Evolutionary conservation across 2,797 vertebrate genomes (phyloP).

Genomic region (Psittacula derbiana): DNA sequence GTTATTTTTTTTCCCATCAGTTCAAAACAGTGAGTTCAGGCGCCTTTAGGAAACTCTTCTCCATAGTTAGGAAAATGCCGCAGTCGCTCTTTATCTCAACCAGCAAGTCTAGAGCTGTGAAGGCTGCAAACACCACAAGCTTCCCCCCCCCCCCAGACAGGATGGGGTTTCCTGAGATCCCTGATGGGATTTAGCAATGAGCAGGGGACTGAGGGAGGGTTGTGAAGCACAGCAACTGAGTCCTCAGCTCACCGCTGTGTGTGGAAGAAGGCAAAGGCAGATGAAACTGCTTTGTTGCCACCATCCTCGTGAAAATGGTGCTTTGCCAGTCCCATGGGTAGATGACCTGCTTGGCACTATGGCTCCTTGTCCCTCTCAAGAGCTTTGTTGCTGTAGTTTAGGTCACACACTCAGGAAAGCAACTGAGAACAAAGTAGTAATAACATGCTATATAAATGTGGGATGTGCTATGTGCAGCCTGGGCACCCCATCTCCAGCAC

Average conservation of each 20-base stretch:
- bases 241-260: background rate
- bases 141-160: background rate
- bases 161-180: background rate
- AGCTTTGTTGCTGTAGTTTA: background rate
- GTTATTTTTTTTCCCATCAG: background rate
- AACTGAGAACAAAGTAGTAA: background rate
- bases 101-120: background rate
- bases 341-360: background rate
- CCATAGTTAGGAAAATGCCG: conserved; percentile 29
- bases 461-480: background rate
- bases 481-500: background rate
- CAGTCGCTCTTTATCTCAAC: background rate
- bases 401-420: background rate
- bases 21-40: background rate
- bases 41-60: background rate
- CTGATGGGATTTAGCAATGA: background rate
- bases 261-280: background rate
- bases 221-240: background rate
- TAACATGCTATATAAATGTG: background rate
- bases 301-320: background rate
- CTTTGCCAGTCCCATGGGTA: background rate
- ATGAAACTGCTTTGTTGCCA: background rate
- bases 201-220: background rate
- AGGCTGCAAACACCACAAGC: background rate
- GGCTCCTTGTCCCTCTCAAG: background rate